phyloP scores from a whole-genome alignment of 2,113 vertebrate genomes.

The Artemisiospiza belli region DNA sequence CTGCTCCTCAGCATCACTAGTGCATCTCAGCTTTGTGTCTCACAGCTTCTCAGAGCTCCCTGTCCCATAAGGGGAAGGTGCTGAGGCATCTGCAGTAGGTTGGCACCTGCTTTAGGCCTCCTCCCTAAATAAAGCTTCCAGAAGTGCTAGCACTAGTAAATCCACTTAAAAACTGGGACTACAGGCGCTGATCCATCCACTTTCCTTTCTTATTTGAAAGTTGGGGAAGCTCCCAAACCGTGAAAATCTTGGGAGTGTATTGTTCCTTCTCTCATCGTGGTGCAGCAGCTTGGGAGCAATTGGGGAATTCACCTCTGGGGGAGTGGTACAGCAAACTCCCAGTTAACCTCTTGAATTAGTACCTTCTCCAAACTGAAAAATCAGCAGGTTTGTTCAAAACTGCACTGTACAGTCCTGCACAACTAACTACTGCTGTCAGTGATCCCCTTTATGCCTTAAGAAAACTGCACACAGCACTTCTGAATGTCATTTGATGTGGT shows the following conservation, averaged over 20 bases:
- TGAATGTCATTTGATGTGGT: not conserved
- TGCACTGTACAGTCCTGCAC: not conserved
- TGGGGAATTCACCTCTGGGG: not conserved
- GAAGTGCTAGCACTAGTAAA: not conserved
- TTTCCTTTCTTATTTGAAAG: not conserved
- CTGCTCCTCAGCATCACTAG: not conserved
- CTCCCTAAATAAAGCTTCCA: not conserved
- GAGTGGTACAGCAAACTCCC: not conserved
- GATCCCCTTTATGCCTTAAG: not conserved
- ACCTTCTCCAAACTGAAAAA: not conserved
- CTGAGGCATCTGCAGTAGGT: not conserved
- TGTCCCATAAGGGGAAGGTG: not conserved
- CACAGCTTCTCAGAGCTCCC: not conserved
- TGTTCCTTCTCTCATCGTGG: accelerated
- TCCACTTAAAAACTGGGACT: not conserved
- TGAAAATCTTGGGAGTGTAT: accelerated
- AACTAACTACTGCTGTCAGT: not conserved
- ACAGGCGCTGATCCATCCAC: not conserved
- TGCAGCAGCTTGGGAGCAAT: not conserved
- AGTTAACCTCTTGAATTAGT: not conserved
- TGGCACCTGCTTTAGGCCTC: not conserved
- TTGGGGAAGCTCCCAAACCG: not conserved
- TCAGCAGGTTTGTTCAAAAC: not conserved
- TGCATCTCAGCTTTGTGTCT: not conserved
- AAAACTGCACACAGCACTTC: not conserved